Conservation (phyloP, 2,113 vertebrate genomes). For the Macaca mulatta region DNA sequence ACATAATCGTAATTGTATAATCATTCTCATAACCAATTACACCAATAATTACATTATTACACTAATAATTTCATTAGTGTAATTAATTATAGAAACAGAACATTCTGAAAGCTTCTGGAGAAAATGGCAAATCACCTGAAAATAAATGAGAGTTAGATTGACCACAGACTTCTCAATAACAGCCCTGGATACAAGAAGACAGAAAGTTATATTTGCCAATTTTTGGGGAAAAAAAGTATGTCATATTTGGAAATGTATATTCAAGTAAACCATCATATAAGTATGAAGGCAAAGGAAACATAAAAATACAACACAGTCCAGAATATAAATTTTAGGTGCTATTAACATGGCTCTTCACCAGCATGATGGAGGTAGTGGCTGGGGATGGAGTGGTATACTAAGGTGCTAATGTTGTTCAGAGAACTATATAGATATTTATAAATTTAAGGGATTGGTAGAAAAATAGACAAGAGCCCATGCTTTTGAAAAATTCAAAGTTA, state of each 20-base stretch:
- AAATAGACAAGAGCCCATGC: background rate
- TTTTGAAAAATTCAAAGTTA: background rate
- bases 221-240: background rate
- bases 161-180: background rate
- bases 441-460: background rate
- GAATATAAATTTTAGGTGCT: background rate
- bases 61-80: background rate
- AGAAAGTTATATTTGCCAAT: background rate
- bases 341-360: background rate
- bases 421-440: background rate
- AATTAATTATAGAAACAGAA: background rate
- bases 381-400: background rate
- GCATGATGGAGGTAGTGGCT: background rate
- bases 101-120: background rate
- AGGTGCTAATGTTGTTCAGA: background rate
- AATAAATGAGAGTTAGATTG: background rate
- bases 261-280: background rate
- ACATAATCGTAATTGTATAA: no score
- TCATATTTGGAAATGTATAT: background rate
- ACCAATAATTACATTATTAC: no score
- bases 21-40: no score
- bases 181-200: background rate
- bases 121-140: background rate
- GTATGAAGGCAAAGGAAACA: background rate
- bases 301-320: background rate